Percentiles rank a stretch among this genome's conserved stretches.
These are phyloP conservation scores for Chloebia gouldiae DNA, from an alignment of 2,113 vertebrate species.

Conservation along the genomic window DNA sequence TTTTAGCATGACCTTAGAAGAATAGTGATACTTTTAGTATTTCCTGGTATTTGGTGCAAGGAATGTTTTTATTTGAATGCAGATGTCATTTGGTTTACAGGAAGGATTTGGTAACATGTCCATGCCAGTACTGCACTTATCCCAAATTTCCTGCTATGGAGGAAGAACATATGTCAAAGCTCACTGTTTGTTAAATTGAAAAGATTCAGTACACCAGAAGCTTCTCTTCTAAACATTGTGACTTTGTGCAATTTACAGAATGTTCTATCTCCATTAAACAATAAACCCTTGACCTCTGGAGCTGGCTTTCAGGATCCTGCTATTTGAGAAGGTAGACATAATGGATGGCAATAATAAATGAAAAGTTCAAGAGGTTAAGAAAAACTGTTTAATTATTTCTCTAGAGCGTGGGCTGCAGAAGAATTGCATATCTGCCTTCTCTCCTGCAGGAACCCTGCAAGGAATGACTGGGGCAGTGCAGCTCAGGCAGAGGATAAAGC, in stretches of 20 bases:
- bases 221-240: slow-evolving; percentile 85
- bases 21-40: slow-evolving; percentile 79
- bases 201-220: slow-evolving; percentile 81
- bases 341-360: slow-evolving; percentile 79
- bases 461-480: slow-evolving; percentile 38
- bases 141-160: slow-evolving; percentile 81
- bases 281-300: slow-evolving; percentile 80
- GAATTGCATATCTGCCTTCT: slow-evolving; percentile 56
- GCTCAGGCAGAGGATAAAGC: slow-evolving; percentile 49
- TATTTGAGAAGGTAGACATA: slow-evolving; percentile 80
- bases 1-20: slow-evolving; percentile 82
- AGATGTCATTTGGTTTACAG: slow-evolving; percentile 85
- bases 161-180: slow-evolving; percentile 81
- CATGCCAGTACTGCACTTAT: slow-evolving; percentile 83
- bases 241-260: slow-evolving; percentile 85
- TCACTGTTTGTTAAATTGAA: slow-evolving; percentile 81
- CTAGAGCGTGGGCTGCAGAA: slow-evolving; percentile 69
- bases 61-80: slow-evolving; percentile 84
- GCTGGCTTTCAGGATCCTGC: slow-evolving; percentile 76
- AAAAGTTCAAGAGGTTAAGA: slow-evolving; percentile 79
- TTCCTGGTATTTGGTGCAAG: slow-evolving; percentile 81
- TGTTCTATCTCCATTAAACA: slow-evolving; percentile 87
- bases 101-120: slow-evolving; percentile 83
- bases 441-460: slow-evolving; percentile 42
- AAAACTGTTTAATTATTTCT: slow-evolving; percentile 87